Evolutionary conservation across 2,113 vertebrate species (phyloP).

Genomic region (Rhynchomys soricoides): DNA sequence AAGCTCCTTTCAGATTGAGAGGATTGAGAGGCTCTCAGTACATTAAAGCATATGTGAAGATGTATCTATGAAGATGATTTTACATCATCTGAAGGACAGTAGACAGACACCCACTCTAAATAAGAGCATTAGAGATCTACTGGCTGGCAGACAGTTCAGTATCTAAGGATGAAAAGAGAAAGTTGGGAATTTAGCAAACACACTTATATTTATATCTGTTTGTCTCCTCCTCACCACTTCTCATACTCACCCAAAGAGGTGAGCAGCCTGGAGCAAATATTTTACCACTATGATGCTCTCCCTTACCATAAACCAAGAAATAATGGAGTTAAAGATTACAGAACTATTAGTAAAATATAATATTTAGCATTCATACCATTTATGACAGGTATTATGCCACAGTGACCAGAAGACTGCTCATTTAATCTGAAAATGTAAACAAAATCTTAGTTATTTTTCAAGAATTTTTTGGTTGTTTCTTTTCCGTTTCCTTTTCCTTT

Average conservation of each 20-base stretch:
- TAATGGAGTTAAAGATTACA: too few species aligned
- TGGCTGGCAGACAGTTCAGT: too few species aligned
- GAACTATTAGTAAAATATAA: not conserved
- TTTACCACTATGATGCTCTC: not conserved
- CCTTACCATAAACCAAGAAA: not conserved
- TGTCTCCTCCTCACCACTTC: not conserved
- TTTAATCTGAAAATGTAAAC: not conserved
- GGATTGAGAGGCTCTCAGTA: too few species aligned
- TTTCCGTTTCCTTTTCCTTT: accelerated
- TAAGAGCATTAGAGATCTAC: too few species aligned
- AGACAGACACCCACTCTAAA: not conserved
- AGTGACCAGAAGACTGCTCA: too few species aligned
- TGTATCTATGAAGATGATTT: not conserved
- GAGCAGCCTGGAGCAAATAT: not conserved
- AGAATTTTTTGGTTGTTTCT: not conserved
- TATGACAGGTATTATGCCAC: not conserved
- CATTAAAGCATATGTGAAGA: not conserved
- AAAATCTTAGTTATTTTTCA: not conserved
- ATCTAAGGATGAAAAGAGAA: not conserved
- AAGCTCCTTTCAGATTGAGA: not conserved
- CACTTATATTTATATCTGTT: not conserved
- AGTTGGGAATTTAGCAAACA: not conserved
- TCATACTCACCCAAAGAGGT: too few species aligned
- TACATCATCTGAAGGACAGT: not conserved
- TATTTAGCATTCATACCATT: too few species aligned